phyloP scores from a whole-genome alignment of 2,113 vertebrate genomes.

The Stomatorhinus ivindoensis region DNA sequence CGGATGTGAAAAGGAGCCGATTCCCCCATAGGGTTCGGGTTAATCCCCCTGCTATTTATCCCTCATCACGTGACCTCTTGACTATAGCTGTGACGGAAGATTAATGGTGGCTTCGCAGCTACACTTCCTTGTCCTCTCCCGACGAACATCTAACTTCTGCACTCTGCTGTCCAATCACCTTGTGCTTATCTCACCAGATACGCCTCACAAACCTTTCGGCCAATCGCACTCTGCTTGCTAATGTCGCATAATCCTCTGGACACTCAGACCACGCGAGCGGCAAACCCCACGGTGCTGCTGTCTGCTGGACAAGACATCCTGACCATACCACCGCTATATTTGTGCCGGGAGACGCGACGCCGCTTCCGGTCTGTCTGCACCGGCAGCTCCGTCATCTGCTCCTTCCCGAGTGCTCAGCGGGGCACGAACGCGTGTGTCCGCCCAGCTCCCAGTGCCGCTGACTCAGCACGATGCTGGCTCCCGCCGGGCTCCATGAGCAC shows the following conservation, averaged over 20 bases:
- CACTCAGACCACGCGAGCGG: not conserved
- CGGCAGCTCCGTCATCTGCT: not conserved
- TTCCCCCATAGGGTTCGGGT: not conserved
- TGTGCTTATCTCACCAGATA: not conserved
- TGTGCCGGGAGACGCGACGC: not conserved
- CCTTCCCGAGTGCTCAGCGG: not conserved
- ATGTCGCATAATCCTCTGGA: not conserved
- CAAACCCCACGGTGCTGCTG: not conserved
- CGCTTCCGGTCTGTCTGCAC: not conserved
- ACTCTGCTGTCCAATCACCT: not conserved
- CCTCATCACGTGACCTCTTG: not conserved
- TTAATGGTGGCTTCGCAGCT: not conserved
- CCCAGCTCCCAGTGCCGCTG: not conserved
- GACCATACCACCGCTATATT: not conserved
- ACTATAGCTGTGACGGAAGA: conserved; percentile 13
- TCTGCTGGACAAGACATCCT: not conserved
- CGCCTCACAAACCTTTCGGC: not conserved
- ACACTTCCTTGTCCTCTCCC: not conserved
- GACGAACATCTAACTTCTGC: conserved; percentile 19
- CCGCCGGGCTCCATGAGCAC: not conserved
- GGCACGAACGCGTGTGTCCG: not conserved
- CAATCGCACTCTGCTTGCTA: not conserved
- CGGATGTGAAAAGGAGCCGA: not conserved
- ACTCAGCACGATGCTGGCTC: not conserved
- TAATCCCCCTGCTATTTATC: not conserved